These are phyloP conservation scores for Patiria miniata DNA, from an alignment of 35 echinoderm and acorn worm genomes.

Conservation along the genomic window DNA sequence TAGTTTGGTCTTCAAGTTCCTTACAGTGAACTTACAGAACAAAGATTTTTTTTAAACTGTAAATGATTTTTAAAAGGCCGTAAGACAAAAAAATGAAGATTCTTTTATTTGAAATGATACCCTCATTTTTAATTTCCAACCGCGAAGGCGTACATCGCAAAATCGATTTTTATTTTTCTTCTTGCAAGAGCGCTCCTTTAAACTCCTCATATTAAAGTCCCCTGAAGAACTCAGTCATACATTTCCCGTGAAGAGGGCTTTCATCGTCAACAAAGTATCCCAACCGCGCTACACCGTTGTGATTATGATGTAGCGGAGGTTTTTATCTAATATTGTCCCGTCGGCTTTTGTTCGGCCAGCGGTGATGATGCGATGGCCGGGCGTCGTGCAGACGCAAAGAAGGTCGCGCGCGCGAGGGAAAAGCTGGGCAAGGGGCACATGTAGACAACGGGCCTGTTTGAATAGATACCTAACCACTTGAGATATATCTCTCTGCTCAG, in stretches of 20 bases:
- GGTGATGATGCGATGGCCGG: not conserved
- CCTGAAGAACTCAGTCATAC: not conserved
- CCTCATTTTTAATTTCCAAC: no score
- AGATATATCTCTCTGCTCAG: no score
- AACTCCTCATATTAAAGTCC: not conserved
- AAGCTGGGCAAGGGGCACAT: not conserved
- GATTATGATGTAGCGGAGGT: no score
- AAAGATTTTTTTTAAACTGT: no score
- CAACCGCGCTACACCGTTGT: not conserved
- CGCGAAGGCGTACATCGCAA: no score
- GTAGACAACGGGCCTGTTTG: no score
- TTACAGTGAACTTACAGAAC: no score
- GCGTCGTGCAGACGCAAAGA: not conserved
- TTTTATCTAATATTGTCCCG: not conserved
- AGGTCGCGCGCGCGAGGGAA: not conserved
- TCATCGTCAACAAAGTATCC: not conserved
- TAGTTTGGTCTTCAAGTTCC: no score
- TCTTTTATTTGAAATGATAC: no score
- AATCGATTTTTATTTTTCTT: not conserved
- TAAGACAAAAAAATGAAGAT: no score
- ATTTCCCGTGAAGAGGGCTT: constrained; percentile 1
- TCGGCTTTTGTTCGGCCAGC: not conserved
- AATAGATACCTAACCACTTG: no score
- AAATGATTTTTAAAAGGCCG: no score
- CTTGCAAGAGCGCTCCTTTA: not conserved